Percentiles rank a stretch among this genome's conserved stretches.
Evolutionary conservation across 2,888 invertebrate genomes (phyloP).

Genomic region (Troglohyphantes excavatus): DNA sequence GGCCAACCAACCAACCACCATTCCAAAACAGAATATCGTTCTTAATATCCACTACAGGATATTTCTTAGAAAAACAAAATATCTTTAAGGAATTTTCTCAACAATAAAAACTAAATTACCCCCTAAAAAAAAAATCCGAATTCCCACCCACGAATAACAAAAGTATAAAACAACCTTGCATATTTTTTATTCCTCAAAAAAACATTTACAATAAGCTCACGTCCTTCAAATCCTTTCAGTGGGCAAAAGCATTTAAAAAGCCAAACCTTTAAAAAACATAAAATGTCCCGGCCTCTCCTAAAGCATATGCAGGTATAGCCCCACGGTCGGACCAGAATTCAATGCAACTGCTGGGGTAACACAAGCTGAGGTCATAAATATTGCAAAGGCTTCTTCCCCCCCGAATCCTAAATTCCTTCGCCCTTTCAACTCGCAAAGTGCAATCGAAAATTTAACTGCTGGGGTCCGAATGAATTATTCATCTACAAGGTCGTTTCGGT

Average conservation of each 20-base stretch:
- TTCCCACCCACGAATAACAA: no score
- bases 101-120: no score
- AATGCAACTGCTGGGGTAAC: constrained; percentile 13
- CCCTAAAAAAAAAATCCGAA: no score
- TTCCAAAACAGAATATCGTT: no score
- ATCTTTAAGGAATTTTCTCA: no score
- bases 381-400: background rate
- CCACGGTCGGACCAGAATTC: background rate
- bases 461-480: constrained; percentile 31
- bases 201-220: constrained; percentile 15
- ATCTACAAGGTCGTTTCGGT: background rate
- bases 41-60: no score
- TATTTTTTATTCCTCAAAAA: background rate
- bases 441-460: constrained; percentile 46
- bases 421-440: background rate
- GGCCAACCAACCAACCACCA: no score
- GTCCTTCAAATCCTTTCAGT: background rate
- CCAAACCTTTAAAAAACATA: background rate
- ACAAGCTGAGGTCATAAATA: constrained; percentile 35
- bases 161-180: no score
- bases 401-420: constrained; percentile 17
- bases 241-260: background rate
- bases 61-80: no score
- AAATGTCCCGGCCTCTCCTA: background rate
- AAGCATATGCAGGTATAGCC: constrained; percentile 1